Evolutionary conservation across 2,888 invertebrate genomes (phyloP), one percentile per base, ranked within the genome.

Genomic region (Neoascia interrupta): DNA sequence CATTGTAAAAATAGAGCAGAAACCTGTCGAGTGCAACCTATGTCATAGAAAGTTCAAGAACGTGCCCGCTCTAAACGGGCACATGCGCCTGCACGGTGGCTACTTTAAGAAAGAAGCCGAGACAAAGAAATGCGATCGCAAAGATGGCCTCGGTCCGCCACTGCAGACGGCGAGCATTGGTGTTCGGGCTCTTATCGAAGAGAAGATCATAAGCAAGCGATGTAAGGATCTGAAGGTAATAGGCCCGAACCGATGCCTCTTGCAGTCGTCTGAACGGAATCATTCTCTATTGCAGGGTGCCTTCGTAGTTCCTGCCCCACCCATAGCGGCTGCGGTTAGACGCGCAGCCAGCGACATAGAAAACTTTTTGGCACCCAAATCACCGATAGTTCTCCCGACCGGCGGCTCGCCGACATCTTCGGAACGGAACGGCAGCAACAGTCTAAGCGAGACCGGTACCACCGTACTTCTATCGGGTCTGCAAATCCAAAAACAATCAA

Each of bases 11-110:
- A 89, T 91, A 37, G 94, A 95, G 83, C 91, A 92, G 73, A 96
- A 96, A 86, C 97, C 97, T 41, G 97, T 97, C 72, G 96, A 97
- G 88, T 98, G 98, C 90, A 96, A 96, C 89, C 91, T 98, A 74
- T 99, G 98, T 88, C 96, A 97, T 89, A 92, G 97, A 84, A 95
- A 96, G 88, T 99, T 98, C 90, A 98, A 98, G 90, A 98, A 98
- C 89, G 95, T 97, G 88, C 97, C 98, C 16, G 98, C 98, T 21
- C 92, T 99, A 64, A 99, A 99, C 89, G 98, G 98, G 5, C 98
- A 98, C 87, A 98, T 98, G 98, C 92, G 98, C 85, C 91, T 98
- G 81, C 98, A 99, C 88, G 98, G 98, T 41, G 98, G 98, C 64
- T 98, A 97, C 89, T 96, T 97, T 86, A 98, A 98, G 89, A 97